Conservation (phyloP, 2,888 invertebrate species). For the Lissonota sp. region DNA sequence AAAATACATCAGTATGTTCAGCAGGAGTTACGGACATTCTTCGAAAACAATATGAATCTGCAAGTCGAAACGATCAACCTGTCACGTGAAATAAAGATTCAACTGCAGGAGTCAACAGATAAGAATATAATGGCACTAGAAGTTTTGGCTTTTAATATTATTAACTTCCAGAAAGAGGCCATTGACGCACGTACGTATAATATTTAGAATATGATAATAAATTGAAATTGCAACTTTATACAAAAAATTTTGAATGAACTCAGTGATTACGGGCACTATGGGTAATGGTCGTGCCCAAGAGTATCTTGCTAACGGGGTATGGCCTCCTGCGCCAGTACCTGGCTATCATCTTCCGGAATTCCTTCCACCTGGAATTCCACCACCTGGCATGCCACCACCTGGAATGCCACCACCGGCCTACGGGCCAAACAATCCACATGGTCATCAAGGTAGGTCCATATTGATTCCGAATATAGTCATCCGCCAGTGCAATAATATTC, state of each 20-base stretch:
- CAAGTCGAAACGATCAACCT: neutral
- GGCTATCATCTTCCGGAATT: slow-evolving; percentile 21
- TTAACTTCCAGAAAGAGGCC: slow-evolving; percentile 6
- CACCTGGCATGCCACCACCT: too few species aligned
- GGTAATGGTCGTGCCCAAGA: neutral
- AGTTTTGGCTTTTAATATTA: neutral
- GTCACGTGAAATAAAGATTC: neutral
- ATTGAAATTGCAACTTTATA: neutral
- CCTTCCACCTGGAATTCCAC: slow-evolving; percentile 5
- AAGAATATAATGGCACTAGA: neutral
- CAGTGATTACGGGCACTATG: neutral
- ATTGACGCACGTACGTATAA: slow-evolving; percentile 23
- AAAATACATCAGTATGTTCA: neutral
- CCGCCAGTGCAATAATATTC: too few species aligned
- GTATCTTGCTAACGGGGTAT: neutral
- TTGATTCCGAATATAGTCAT: neutral
- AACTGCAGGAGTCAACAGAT: neutral
- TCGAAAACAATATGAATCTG: neutral
- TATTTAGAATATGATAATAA: neutral
- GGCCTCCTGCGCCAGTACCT: neutral
- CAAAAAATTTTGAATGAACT: slow-evolving; percentile 13
- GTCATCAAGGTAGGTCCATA: slow-evolving; percentile 10
- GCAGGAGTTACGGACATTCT: neutral
- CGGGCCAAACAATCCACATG: neutral
- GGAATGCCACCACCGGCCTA: slow-evolving; percentile 7